These are phyloP conservation scores for Cebidichthys violaceus DNA, from an alignment of 2,113 vertebrate species.

Conservation along the genomic window DNA sequence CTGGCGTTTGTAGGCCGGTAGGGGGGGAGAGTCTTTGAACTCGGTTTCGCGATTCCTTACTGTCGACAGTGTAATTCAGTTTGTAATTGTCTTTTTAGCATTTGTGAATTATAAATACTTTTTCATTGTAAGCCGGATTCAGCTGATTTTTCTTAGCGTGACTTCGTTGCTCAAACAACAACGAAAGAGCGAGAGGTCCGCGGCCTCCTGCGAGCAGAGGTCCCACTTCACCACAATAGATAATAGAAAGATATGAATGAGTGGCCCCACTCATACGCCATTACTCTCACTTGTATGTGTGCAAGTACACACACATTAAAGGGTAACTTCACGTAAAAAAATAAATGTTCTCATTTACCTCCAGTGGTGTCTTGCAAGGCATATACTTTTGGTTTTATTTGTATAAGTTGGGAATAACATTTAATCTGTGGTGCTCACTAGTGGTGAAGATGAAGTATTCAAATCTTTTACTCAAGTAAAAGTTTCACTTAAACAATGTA, in stretches of 20 bases:
- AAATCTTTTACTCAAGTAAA: neutral
- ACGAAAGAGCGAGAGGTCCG: too few relatives aligned
- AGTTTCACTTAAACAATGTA: neutral
- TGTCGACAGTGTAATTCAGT: too few relatives aligned
- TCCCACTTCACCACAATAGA: too few relatives aligned
- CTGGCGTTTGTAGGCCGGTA: too few relatives aligned
- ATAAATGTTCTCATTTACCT: neutral
- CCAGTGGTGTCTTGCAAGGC: neutral
- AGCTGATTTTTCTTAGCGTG: too few relatives aligned
- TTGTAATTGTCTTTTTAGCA: too few relatives aligned
- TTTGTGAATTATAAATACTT: too few relatives aligned
- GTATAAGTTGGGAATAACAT: neutral
- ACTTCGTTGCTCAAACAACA: too few relatives aligned
- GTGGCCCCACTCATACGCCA: neutral
- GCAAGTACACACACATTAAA: neutral
- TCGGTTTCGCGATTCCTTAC: too few relatives aligned
- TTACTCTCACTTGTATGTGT: neutral
- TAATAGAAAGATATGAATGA: slow-evolving; percentile 25
- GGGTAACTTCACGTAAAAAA: neutral
- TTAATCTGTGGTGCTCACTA: neutral
- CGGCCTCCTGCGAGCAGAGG: too few relatives aligned
- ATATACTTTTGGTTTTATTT: slow-evolving; percentile 11
- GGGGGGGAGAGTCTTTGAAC: too few relatives aligned
- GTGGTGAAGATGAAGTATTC: neutral
- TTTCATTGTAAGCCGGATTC: too few relatives aligned